These are phyloP conservation scores for Helogale parvula DNA, from an alignment of 2,113 vertebrate genomes.

Conservation along the genomic window DNA sequence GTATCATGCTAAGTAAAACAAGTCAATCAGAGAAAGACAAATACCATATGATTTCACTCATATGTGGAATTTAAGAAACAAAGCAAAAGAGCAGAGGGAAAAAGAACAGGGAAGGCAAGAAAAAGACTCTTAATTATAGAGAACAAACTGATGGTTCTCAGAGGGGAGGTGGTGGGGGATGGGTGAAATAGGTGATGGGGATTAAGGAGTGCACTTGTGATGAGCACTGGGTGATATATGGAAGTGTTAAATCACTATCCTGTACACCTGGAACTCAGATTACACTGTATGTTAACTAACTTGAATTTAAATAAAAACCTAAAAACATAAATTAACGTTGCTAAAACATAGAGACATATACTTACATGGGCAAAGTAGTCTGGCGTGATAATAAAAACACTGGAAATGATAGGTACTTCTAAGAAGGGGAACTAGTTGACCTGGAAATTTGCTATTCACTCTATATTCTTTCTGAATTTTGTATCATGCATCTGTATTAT, in stretches of 20 bases:
- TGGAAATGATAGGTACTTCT: not conserved
- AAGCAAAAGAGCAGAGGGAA: not conserved
- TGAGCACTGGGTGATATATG: not conserved
- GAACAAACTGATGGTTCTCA: not conserved
- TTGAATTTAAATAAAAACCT: not conserved
- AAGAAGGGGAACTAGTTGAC: not conserved
- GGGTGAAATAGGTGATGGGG: not conserved
- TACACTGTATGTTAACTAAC: not conserved
- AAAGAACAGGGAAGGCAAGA: not conserved
- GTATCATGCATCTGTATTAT: not conserved
- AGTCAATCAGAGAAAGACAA: not conserved
- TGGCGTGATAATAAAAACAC: not conserved
- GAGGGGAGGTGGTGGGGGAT: not conserved
- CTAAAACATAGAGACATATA: not conserved
- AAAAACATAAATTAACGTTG: not conserved
- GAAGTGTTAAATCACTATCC: not conserved
- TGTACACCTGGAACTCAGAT: not conserved
- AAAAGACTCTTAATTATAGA: not conserved
- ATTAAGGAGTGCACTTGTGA: not conserved
- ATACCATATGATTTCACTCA: not conserved
- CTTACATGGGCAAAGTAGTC: not conserved
- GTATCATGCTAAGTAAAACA: not conserved
- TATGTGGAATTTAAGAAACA: not conserved
- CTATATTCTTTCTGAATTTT: not conserved
- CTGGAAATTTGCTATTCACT: slow-evolving; percentile 14